Conservation (phyloP, 1,140 invertebrate genomes). For the Ptiloglossa arizonensis region DNA sequence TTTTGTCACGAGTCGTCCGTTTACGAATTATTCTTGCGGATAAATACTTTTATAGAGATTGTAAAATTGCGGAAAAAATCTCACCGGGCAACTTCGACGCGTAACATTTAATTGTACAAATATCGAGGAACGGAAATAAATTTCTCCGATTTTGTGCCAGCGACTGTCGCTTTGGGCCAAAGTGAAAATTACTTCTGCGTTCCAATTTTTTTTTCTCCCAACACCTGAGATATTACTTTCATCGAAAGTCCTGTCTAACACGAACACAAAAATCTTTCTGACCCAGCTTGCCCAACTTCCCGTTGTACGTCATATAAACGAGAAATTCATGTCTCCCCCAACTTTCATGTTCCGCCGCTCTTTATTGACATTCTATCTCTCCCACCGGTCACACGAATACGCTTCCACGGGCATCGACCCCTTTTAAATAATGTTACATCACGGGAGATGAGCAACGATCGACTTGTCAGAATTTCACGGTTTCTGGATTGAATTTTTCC, state of each 20-base stretch:
- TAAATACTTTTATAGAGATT: too few relatives aligned
- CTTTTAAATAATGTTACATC: conserved; percentile 56
- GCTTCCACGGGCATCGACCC: conserved; percentile 54
- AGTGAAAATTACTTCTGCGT: background rate
- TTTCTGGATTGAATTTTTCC: background rate
- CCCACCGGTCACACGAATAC: conserved; percentile 48
- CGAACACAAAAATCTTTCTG: conserved; percentile 2
- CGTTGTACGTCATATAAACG: conserved; percentile 13
- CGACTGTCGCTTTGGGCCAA: background rate
- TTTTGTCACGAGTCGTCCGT: background rate
- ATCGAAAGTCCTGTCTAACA: conserved; percentile 1
- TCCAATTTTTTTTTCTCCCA: background rate
- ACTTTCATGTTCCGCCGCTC: conserved; percentile 46
- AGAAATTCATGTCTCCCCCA: conserved; percentile 45
- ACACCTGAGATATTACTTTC: conserved; percentile 18
- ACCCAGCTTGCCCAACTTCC: background rate
- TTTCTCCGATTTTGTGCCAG: too few relatives aligned
- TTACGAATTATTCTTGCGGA: too few relatives aligned
- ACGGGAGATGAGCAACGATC: conserved; percentile 19
- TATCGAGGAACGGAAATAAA: background rate
- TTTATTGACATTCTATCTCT: conserved; percentile 65
- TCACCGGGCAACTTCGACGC: too few relatives aligned
- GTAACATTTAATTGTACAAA: too few relatives aligned
- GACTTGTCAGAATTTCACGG: background rate
- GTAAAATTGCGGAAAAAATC: too few relatives aligned